Evolutionary conservation across 2,113 vertebrate species (phyloP).

Genomic region (Nibea albiflora): DNA sequence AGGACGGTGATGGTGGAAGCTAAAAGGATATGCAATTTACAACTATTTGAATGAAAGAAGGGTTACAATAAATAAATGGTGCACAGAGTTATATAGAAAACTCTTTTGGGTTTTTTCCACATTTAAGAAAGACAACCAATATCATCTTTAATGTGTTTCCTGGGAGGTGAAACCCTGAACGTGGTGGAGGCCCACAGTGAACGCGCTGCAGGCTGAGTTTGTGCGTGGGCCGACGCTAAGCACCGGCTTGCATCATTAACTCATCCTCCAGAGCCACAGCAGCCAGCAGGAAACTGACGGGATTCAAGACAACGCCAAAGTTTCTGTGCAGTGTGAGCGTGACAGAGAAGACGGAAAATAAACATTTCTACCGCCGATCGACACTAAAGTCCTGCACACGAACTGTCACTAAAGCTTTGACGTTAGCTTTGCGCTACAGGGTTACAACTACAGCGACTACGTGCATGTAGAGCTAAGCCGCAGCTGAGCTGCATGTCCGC

Average conservation of each 20-base stretch:
- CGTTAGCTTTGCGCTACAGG: background rate
- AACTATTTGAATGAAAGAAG: background rate
- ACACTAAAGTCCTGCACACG: background rate
- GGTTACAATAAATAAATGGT: background rate
- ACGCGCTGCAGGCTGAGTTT: background rate
- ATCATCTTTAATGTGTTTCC: conserved; percentile 13
- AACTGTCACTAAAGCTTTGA: background rate
- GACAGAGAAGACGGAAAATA: background rate
- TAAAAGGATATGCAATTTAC: no score
- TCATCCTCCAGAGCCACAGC: conserved; percentile 41
- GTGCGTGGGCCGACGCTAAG: conserved; percentile 39
- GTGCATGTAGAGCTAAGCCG: background rate
- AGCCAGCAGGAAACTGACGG: conserved; percentile 18
- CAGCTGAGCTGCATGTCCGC: background rate
- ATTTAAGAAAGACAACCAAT: background rate
- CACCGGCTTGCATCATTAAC: conserved; percentile 53
- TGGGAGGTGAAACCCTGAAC: conserved; percentile 41
- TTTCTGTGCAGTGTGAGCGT: background rate
- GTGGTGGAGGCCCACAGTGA: background rate
- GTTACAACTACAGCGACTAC: background rate
- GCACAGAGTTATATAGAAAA: background rate
- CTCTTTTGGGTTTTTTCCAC: background rate
- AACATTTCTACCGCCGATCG: background rate
- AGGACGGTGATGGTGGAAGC: no score
- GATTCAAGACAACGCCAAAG: background rate